Evolutionary conservation across 1,140 invertebrate species (phyloP), one percentile per base, ranked within the genome.

Genomic region (Batillaria attramentaria): DNA sequence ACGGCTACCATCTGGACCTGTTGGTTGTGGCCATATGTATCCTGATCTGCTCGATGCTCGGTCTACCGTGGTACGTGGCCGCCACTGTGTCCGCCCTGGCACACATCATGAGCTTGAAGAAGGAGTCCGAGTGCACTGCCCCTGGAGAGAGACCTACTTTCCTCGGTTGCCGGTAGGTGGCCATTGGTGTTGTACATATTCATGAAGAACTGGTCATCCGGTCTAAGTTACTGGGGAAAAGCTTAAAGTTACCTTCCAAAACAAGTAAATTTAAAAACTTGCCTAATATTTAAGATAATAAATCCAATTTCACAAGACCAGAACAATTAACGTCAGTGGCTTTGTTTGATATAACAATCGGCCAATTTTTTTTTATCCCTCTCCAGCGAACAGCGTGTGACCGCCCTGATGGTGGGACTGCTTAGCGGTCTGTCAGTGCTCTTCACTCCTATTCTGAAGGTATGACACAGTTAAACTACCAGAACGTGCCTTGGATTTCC

Each of bases 101-200:
- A 88, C 98, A 99, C 89, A 97, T 99, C 3, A 98, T 99, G 90
- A 98, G 97, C 3, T 92, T 99, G 68, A 99, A 98, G 92, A 92
- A 97, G 78, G 97, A 99, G 92, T 98, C 97, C 0, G 97, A 99
- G 92, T 97, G 95, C 89, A 96, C 97, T 35, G 98, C 98, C 57
- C 98, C 98, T n/a, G 98, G 98, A 75, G 98, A 99, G 90, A 99
- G 98, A 84, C 97, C 98, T 20, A 96, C 97, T 89, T 99, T 99
- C 91, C 92, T 99, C 60, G 98, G 98, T 76, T 96, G 98, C n/a
- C 92, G 88, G 88, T 89, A 81, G 75, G 72, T 72, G 28, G 6
- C 54, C 10, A n/a, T n/a, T n/a, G n/a, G n/a, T n/a, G n/a, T n/a
- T n/a, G n/a, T n/a, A n/a, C n/a, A n/a, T n/a, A n/a, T n/a, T n/a